Conservation (phyloP, 2,797 vertebrate genomes). For the Malurus leucopterus region DNA sequence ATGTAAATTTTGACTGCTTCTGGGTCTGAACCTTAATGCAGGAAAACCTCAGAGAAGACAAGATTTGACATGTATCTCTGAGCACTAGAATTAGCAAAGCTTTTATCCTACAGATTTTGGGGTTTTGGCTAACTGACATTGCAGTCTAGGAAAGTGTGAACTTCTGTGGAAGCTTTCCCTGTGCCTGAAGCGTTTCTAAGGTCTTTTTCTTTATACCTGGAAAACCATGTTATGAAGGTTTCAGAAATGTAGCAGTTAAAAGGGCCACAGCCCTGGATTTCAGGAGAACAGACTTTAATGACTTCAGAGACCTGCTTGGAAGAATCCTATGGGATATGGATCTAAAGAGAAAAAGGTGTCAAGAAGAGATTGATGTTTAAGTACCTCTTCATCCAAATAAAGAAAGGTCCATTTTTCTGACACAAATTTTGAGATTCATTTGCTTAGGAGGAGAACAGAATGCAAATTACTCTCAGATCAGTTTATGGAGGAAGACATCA, state of each 20-base stretch:
- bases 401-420: neutral
- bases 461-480: neutral
- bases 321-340: neutral
- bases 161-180: neutral
- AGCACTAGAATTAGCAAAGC: neutral
- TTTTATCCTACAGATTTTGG: neutral
- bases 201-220: neutral
- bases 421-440: neutral
- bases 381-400: neutral
- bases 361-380: neutral
- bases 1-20: neutral
- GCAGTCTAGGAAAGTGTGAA: neutral
- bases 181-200: neutral
- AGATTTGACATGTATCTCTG: neutral
- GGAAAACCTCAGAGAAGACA: neutral
- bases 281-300: neutral
- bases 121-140: neutral
- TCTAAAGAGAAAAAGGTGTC: neutral
- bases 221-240: neutral
- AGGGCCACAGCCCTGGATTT: neutral
- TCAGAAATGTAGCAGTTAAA: neutral
- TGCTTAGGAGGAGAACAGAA: neutral
- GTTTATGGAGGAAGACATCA: neutral
- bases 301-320: neutral
- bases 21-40: neutral